Base-by-base conservation (phyloP, 23 tunicate species). In the Styela clava region DNA sequence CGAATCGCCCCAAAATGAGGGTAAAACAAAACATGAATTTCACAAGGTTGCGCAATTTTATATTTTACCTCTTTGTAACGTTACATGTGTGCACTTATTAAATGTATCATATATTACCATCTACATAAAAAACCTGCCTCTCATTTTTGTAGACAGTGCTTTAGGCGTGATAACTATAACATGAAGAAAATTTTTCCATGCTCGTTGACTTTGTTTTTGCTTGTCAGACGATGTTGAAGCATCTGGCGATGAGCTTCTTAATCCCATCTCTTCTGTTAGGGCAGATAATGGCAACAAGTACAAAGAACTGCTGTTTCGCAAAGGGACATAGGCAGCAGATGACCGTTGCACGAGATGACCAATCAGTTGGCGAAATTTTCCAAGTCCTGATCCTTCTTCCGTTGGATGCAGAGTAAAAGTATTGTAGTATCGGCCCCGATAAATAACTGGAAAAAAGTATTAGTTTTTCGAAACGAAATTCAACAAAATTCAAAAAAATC, bases 361-460 rank as follows among this genome's bases (percentile, higher is more conserved):
- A 61, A 91, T 83, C 21, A 91, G 84, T 78, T 91, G 97, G 62
- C 97, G 87, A 61, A 91, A 91, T 63, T 91, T 91, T 34, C 86
- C 85, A n/a, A 78, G 69, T 3, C 97, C 97, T 29, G 64, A 35
- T 24, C 65, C 64, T 34, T 91, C 97, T 31, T 85, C 89, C 5
- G 78, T 26, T 1, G 97, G 97, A 25, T 74, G 51, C 26, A 91
- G 84, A 9, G 84, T 82, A 82, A 91, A 91, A 22, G 88, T 85
- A 79, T 85, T 91, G 97, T 91, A 91, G 69, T 78, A 51, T 1
- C 89, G 87, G 23, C 90, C 87, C 2, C 97, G 86, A 74, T 86
- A 91, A 27, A 91, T 79, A 0, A 91, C 97, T 91, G 81, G 24
- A 85, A 68, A 28, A 1, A 20, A 23, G 74, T n/a, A n/a, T n/a